These are phyloP conservation scores for Oryzias melastigma DNA, from an alignment of 2,113 vertebrate species.

Conservation along the genomic window DNA sequence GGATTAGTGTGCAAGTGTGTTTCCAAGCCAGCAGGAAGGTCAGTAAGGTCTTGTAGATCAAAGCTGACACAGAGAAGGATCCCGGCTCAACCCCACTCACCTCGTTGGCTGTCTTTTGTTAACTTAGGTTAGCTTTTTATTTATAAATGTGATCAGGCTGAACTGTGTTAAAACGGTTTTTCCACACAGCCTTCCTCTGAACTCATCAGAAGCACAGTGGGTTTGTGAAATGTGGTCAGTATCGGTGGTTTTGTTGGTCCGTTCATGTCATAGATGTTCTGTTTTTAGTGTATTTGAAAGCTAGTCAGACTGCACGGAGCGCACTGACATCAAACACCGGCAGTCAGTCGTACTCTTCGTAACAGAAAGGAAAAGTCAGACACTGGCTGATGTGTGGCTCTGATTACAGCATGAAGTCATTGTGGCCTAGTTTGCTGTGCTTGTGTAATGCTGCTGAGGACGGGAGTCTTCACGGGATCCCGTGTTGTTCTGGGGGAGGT, in stretches of 20 bases:
- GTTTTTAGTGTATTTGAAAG: background rate
- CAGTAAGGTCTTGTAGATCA: slow-evolving; percentile 35
- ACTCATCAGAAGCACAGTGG: background rate
- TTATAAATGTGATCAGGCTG: background rate
- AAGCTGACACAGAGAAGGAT: slow-evolving; percentile 32
- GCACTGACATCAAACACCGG: background rate
- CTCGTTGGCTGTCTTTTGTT: slow-evolving; percentile 9
- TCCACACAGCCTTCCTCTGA: background rate
- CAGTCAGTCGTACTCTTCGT: no score
- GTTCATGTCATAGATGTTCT: background rate
- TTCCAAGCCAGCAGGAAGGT: slow-evolving; percentile 41
- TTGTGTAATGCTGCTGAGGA: no score
- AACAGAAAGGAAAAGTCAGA: no score
- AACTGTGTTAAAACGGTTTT: background rate
- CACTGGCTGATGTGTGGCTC: no score
- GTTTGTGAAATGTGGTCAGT: background rate
- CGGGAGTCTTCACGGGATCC: no score
- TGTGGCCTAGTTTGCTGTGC: no score
- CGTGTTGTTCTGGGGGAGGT: no score
- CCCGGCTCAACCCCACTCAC: slow-evolving; percentile 20
- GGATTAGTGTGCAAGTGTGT: slow-evolving; percentile 51
- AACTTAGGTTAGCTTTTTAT: background rate
- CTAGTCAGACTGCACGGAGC: background rate
- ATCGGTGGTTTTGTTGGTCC: background rate
- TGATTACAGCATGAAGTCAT: no score